Evolutionary conservation across 2,797 vertebrate genomes (phyloP).

Genomic region (Premnoplex brunnescens): DNA sequence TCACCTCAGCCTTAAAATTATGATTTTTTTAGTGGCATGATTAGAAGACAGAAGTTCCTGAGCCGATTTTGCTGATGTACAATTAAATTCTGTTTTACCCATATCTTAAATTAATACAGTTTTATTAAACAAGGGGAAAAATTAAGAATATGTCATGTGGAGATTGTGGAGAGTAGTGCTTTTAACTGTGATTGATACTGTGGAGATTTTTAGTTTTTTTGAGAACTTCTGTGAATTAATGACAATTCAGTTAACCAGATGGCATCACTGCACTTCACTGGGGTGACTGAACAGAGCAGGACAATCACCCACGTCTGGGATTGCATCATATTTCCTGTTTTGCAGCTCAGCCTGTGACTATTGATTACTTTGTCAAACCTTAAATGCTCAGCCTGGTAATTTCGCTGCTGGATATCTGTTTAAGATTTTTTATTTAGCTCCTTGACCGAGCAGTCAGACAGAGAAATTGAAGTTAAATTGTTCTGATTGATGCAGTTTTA

Average conservation of each 20-base stretch:
- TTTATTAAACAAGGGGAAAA: background rate
- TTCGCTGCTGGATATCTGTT: background rate
- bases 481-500: background rate
- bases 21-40: background rate
- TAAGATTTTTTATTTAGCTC: background rate
- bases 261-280: background rate
- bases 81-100: background rate
- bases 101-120: background rate
- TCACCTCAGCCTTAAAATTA: background rate
- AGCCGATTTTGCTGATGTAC: background rate
- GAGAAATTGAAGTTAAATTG: background rate
- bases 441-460: background rate
- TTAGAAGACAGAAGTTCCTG: background rate
- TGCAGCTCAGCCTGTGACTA: background rate
- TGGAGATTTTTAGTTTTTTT: background rate
- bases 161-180: background rate
- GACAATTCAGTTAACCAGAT: background rate
- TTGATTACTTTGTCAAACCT: background rate
- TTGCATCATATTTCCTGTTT: background rate
- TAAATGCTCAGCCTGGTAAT: background rate
- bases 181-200: background rate
- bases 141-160: background rate
- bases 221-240: background rate
- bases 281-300: background rate
- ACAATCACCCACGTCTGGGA: background rate